Evolutionary conservation across 2,888 invertebrate genomes (phyloP).

Genomic region (Agonopterix subpropinquella): DNA sequence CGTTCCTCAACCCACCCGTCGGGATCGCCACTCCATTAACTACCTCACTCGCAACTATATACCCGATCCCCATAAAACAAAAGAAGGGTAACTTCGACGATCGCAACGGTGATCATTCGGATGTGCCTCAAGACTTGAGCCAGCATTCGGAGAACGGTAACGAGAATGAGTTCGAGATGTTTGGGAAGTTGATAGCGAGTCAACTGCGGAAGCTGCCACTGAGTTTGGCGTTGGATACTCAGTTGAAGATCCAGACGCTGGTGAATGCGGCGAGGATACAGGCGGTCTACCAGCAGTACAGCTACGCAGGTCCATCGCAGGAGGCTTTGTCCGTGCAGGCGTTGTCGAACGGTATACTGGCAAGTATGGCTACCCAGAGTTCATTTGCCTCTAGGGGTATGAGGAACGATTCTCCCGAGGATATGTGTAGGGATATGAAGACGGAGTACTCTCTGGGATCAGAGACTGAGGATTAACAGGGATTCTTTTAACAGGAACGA

Average conservation of each 20-base stretch:
- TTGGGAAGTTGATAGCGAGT: constrained; percentile 66
- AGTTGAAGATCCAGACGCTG: constrained; percentile 63
- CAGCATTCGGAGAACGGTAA: constrained; percentile 64
- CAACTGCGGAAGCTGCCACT: constrained; percentile 63
- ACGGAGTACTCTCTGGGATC: constrained; percentile 57
- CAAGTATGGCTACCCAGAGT: constrained; percentile 60
- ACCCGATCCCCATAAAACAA: constrained; percentile 61
- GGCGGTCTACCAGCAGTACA: constrained; percentile 68
- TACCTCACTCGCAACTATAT: constrained; percentile 62
- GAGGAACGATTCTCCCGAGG: constrained; percentile 57
- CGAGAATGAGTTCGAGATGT: constrained; percentile 71
- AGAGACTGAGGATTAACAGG: constrained; percentile 52
- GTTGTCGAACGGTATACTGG: constrained; percentile 61
- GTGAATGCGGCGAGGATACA: constrained; percentile 66
- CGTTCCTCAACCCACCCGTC: constrained; percentile 65
- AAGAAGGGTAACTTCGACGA: constrained; percentile 53
- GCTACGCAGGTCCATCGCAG: constrained; percentile 65
- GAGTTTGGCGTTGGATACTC: constrained; percentile 64
- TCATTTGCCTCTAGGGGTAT: constrained; percentile 40
- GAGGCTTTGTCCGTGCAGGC: constrained; percentile 65
- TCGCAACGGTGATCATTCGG: constrained; percentile 46
- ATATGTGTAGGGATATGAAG: constrained; percentile 54
- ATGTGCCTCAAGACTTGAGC: constrained; percentile 62
- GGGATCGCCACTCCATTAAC: constrained; percentile 68
- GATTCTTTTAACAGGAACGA: constrained; percentile 6